Evolutionary conservation across 1,140 invertebrate genomes (phyloP), one percentile per base, ranked within the genome.

Genomic region (Pogonomyrmex barbatus): DNA sequence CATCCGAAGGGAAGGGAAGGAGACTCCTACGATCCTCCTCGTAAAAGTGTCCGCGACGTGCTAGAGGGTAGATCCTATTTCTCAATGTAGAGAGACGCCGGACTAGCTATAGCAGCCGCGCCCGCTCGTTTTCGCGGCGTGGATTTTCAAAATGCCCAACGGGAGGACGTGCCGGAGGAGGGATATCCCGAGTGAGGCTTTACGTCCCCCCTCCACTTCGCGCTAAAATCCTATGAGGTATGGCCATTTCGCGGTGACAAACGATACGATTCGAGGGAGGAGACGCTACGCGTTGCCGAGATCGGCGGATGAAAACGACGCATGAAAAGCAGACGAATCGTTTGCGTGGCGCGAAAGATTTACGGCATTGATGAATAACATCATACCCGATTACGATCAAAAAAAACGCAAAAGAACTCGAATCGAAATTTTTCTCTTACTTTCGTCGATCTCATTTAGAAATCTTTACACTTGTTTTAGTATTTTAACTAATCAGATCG

Each of bases 61-160:
- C 50, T 36, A 56, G 17, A 42, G 81, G 88, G 76, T 82, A 88
- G 71, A 73, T 86, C 82, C 86, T 88, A 90, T 90, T 88, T 90
- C 82, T 88, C 82, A 83, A 81, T 60, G 88, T 89, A 58, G 77
- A 60, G 50, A 58, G 36, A 52, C 47, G 39, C 9, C 5, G 58
- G 78, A 9, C 76, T 85, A 79, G 47, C n/a, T 10, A 17, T n/a
- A 52, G 83, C 58, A 56, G 58, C 54, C 10, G 65, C 62, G 54
- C 39, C 45, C 45, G 78, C 89, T 50, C 82, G 65, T 81, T 85
- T 58, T 62, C 56, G n/a, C 24, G 6, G 45, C 86, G 65, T 86
- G 89, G 89, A 90, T 90, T 90, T 88, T 88, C 71, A 86, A 90
- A 90, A 88, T 90, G 56, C 56, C 71, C 17, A 30, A 17, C 56